These are phyloP conservation scores for Capricornis sumatraensis DNA, from an alignment of 2,113 vertebrate genomes.

Conservation along the genomic window DNA sequence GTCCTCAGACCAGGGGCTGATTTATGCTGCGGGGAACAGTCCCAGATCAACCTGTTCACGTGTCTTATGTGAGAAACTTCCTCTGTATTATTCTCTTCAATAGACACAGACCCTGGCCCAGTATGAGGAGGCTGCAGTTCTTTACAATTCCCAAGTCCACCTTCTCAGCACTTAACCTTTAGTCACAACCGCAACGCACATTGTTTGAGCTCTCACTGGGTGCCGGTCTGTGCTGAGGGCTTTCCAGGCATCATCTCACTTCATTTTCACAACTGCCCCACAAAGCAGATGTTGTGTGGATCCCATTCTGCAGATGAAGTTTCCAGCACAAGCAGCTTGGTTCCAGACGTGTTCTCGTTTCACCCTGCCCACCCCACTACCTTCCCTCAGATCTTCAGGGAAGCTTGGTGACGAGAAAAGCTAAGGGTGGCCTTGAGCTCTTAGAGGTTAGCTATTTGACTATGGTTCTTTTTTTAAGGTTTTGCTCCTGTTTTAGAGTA, in stretches of 20 bases:
- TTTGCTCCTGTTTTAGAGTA: background rate
- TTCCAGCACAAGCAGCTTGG: background rate
- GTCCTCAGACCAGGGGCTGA: background rate
- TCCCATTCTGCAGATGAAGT: background rate
- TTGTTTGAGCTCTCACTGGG: background rate
- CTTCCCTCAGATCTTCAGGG: background rate
- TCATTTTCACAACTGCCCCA: background rate
- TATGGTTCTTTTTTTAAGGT: background rate
- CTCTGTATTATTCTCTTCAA: background rate
- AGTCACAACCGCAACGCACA: background rate
- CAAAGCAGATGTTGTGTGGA: background rate
- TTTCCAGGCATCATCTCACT: background rate
- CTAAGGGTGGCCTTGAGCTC: background rate
- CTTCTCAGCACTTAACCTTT: background rate
- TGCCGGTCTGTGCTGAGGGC: background rate
- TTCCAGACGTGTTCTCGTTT: background rate
- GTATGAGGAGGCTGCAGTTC: background rate
- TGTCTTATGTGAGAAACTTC: background rate
- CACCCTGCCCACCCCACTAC: rapidly evolving
- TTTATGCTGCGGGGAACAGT: background rate
- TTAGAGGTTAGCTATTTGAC: background rate
- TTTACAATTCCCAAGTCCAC: background rate
- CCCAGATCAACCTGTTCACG: background rate
- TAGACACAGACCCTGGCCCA: background rate
- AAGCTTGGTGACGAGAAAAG: background rate